phyloP scores from a whole-genome alignment of 2,797 vertebrate species.

The Cichlasoma orientale region DNA sequence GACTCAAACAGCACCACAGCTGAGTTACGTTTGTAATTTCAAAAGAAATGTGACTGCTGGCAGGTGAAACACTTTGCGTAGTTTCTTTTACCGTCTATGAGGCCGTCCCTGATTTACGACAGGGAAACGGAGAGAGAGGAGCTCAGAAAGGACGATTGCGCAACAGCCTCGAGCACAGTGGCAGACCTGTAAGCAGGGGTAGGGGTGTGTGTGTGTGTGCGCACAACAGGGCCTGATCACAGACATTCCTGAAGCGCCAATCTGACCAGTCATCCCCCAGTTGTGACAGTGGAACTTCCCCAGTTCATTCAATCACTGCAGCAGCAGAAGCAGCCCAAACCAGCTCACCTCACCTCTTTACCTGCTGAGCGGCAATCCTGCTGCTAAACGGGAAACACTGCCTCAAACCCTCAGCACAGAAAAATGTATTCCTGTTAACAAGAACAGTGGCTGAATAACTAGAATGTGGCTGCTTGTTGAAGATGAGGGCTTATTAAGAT shows the following conservation, averaged over 20 bases:
- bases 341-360: conserved; percentile 22
- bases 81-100: neutral
- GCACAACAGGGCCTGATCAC: conserved; percentile 49
- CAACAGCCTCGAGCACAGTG: neutral
- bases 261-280: conserved; percentile 68
- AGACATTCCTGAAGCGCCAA: conserved; percentile 73
- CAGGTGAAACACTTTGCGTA: accelerated
- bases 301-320: conserved; percentile 45
- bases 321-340: conserved; percentile 24
- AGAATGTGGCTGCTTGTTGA: neutral
- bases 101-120: neutral
- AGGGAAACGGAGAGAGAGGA: neutral
- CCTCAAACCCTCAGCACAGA: neutral
- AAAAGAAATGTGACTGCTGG: neutral
- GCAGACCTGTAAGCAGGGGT: conserved; percentile 26
- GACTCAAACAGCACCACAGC: neutral
- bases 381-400: conserved; percentile 7
- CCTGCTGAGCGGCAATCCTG: neutral
- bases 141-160: neutral
- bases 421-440: neutral
- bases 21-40: neutral
- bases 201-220: neutral
- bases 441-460: neutral
- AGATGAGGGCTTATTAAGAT: no score
- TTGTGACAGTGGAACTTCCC: conserved; percentile 64